Evolutionary conservation across 2,113 vertebrate species (phyloP).

Genomic region (Lagenorhynchus albirostris): DNA sequence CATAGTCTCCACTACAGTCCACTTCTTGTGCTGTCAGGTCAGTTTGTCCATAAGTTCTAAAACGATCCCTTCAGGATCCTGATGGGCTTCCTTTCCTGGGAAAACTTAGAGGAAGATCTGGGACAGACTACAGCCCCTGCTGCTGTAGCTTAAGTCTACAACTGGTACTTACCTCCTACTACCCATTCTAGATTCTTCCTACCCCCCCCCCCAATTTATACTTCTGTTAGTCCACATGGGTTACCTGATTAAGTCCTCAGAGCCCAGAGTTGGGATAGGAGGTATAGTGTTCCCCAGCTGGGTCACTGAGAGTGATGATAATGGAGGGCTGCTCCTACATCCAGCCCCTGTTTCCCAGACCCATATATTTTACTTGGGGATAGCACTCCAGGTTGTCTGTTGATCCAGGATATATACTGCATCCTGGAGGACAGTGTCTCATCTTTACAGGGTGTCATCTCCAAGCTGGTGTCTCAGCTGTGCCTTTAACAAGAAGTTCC

Average conservation of each 20-base stretch:
- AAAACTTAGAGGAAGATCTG: background rate
- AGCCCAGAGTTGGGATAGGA: background rate
- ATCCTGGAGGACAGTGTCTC: background rate
- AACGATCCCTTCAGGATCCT: background rate
- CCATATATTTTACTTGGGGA: background rate
- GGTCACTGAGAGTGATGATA: background rate
- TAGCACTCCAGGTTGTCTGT: background rate
- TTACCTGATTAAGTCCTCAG: background rate
- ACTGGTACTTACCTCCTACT: background rate
- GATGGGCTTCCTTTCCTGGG: background rate
- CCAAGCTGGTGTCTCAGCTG: background rate
- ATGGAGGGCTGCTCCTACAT: background rate
- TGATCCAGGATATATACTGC: background rate
- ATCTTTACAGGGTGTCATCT: background rate
- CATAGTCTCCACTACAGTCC: background rate
- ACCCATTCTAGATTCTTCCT: background rate
- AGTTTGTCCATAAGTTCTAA: background rate
- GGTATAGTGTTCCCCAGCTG: background rate
- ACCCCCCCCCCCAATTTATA: background rate
- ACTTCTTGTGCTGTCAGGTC: background rate
- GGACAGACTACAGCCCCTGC: background rate
- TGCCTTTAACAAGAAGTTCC: background rate
- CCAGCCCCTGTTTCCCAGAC: background rate
- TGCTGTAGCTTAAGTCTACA: background rate
- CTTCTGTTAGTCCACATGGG: background rate